Evolutionary conservation across 2,113 vertebrate genomes (phyloP).

Genomic region (Poeciliopsis prolifica): DNA sequence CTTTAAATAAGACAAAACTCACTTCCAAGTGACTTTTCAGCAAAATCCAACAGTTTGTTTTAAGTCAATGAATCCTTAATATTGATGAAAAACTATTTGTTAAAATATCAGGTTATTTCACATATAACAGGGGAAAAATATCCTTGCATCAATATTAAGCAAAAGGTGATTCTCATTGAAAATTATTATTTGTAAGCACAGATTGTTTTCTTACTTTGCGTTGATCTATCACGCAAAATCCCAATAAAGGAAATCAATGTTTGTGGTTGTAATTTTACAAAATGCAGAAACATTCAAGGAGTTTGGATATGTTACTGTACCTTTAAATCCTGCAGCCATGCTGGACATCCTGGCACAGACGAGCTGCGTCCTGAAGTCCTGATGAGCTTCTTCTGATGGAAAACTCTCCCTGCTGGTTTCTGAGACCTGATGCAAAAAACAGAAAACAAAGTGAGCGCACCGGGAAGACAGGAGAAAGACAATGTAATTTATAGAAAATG

Average conservation of each 20-base stretch:
- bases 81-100: too few relatives aligned
- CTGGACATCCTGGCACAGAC: slow-evolving; percentile 42
- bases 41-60: too few relatives aligned
- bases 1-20: too few relatives aligned
- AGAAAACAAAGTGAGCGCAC: neutral
- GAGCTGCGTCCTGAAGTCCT: slow-evolving; percentile 14
- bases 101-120: too few relatives aligned
- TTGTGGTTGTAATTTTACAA: too few relatives aligned
- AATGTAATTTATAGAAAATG: neutral
- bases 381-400: slow-evolving; percentile 15
- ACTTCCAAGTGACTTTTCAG: too few relatives aligned
- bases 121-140: too few relatives aligned
- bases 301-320: slow-evolving; percentile 24
- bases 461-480: neutral
- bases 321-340: slow-evolving; percentile 28
- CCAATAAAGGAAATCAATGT: too few relatives aligned
- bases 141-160: too few relatives aligned
- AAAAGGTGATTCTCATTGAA: neutral
- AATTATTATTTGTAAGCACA: neutral
- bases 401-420: slow-evolving; percentile 35
- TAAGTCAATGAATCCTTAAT: too few relatives aligned
- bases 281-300: too few relatives aligned
- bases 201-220: neutral
- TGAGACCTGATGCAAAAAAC: slow-evolving; percentile 46
- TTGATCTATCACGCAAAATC: too few relatives aligned